A percentile compares a stretch with the other conserved stretches of the same genome.
These are phyloP conservation scores for Agelastica alni DNA, from an alignment of 2,888 invertebrate species.

Conservation along the genomic window DNA sequence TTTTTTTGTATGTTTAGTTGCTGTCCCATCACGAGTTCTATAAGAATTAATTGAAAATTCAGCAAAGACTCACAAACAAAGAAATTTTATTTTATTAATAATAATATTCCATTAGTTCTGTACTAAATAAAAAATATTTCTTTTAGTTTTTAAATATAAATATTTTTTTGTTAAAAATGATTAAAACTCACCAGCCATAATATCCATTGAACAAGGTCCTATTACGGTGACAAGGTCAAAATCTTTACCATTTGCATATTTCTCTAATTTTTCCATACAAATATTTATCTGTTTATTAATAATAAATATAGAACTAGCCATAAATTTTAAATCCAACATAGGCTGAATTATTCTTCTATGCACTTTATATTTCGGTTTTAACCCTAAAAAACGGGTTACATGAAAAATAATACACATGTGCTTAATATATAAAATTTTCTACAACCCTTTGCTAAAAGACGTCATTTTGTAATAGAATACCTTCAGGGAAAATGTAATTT, in stretches of 20 bases:
- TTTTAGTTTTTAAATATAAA: too few species aligned
- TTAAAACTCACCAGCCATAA: slow-evolving; percentile 35
- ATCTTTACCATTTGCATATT: slow-evolving; percentile 26
- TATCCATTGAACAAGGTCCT: slow-evolving; percentile 37
- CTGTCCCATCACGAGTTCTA: slow-evolving; percentile 37
- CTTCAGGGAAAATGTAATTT: too few species aligned
- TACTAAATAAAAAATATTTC: too few species aligned
- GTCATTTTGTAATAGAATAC: background rate
- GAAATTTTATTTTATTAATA: too few species aligned
- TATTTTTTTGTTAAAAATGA: background rate
- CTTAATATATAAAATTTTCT: too few species aligned
- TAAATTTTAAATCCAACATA: slow-evolving; percentile 38
- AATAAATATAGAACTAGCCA: slow-evolving; percentile 21
- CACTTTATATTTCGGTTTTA: slow-evolving; percentile 32
- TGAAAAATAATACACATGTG: too few species aligned
- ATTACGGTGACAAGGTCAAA: slow-evolving; percentile 34
- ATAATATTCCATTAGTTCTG: too few species aligned
- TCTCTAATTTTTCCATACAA: slow-evolving; percentile 36
- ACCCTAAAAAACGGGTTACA: too few species aligned
- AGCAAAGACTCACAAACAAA: too few species aligned
- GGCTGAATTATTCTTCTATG: slow-evolving; percentile 41
- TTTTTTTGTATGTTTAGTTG: slow-evolving; percentile 4
- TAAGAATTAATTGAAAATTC: too few species aligned
- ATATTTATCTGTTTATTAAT: slow-evolving; percentile 31
- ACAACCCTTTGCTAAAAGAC: too few species aligned